phyloP scores from a whole-genome alignment of 2,113 vertebrate species.

The Australoheros scitulus region DNA sequence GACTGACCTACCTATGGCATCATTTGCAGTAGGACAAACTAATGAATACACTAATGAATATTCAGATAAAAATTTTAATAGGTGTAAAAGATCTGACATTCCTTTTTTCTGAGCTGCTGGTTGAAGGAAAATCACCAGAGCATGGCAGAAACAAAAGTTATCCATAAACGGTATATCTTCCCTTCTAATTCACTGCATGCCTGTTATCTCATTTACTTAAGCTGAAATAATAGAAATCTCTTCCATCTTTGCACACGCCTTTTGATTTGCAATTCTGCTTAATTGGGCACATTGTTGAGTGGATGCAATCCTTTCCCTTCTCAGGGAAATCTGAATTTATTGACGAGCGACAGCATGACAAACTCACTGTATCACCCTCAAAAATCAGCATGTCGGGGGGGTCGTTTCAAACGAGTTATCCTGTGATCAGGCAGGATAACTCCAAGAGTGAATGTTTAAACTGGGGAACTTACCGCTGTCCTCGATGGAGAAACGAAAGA shows the following conservation, averaged over 20 bases:
- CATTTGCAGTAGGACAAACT: constrained; percentile 2
- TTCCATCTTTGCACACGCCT: background rate
- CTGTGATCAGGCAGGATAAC: background rate
- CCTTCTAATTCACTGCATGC: background rate
- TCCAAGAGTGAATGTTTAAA: background rate
- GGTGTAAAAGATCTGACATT: background rate
- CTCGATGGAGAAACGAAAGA: constrained; percentile 86
- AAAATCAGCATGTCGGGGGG: background rate
- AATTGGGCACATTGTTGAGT: constrained; percentile 5
- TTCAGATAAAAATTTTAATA: constrained; percentile 24
- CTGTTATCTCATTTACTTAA: background rate
- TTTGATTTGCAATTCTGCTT: constrained; percentile 10
- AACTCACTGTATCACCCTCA: background rate
- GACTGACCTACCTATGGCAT: background rate
- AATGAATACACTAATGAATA: constrained; percentile 8
- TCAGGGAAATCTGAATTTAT: background rate
- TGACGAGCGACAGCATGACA: background rate
- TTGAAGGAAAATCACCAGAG: constrained; percentile 12
- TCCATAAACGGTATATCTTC: background rate
- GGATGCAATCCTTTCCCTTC: background rate
- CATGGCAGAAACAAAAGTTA: constrained; percentile 7
- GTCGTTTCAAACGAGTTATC: background rate
- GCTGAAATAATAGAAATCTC: constrained; percentile 18
- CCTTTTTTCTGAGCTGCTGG: background rate
- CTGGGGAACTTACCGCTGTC: constrained; percentile 81